Percentiles rank a stretch among this genome's conserved stretches.
Conservation (phyloP, 2,888 invertebrate species). For the Silvanus unidentatus region DNA sequence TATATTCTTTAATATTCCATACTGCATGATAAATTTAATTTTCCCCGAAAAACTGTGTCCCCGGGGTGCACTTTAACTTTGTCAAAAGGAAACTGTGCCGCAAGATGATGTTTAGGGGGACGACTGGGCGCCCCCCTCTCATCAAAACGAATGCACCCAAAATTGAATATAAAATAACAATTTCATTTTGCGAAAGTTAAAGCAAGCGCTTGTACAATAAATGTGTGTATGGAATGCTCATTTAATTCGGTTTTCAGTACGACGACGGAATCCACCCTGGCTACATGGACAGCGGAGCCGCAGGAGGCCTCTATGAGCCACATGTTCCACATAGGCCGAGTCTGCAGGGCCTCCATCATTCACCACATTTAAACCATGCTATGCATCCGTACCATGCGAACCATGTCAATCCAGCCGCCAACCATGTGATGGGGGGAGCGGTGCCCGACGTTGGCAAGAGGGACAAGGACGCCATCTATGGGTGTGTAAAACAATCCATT, state of each 20-base stretch:
- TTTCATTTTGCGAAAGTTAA: too few species aligned
- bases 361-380: conserved; percentile 73
- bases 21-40: conserved; percentile 5
- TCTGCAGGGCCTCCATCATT: conserved; percentile 67
- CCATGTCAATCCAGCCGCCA: conserved; percentile 58
- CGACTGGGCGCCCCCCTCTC: too few species aligned
- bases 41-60: not conserved
- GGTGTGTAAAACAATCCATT: conserved; percentile 63
- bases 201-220: too few species aligned
- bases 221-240: not conserved
- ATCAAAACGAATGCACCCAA: not conserved
- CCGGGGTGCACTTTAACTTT: conserved; percentile 2
- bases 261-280: conserved; percentile 90
- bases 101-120: not conserved
- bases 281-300: conserved; percentile 75
- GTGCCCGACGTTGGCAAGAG: conserved; percentile 91
- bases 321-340: conserved; percentile 61
- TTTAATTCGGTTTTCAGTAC: conserved; percentile 59
- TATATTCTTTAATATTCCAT: too few species aligned
- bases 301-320: conserved; percentile 66
- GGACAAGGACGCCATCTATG: conserved; percentile 98
- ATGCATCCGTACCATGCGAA: conserved; percentile 79
- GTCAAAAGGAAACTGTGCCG: not conserved
- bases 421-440: conserved; percentile 77
- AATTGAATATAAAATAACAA: not conserved